Evolutionary conservation across 2,797 vertebrate genomes (phyloP), one percentile per base, ranked within the genome.

Genomic region (Bucorvus abyssinicus): DNA sequence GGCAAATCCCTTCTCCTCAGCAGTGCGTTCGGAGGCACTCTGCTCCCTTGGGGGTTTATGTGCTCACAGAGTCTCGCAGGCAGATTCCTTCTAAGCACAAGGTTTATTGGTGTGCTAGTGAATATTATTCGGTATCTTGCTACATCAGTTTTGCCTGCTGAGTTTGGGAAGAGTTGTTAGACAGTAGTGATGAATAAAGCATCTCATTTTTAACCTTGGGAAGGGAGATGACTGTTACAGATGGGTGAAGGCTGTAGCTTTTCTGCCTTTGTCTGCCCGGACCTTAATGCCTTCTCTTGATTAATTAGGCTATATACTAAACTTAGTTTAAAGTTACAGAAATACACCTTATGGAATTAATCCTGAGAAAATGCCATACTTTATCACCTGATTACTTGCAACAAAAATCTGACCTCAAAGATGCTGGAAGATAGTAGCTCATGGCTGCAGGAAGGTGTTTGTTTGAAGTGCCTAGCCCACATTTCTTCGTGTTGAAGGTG

Each of bases 221-320:
- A 60, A 71, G 23, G 6, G 15, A 63, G 73, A 38, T 0, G 0
- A 38, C 13, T 47, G 3, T 87, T 79, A 42, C 0, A 61, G 44
- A 13, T 32, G 3, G 29, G 56, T 38, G n/a, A 73, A 63, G 18
- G 14, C 14, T 71, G 15, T 70, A 78, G 21, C 9, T 49, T 81
- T 89, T 84, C n/a, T 74, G 1, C 27, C 12, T 89, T 83, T 67
- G 12, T 60, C 29, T 68, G 44, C 9, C 14, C 5, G 3, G 55
- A 19, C 16, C 17, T 36, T 79, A 36, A 32, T 63, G 32, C 13
- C 9, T 82, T 83, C 27, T 30, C 2, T 34, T 70, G 40, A 24
- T 83, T 61, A 67, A 32, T 56, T 56, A 53, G 7, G 6, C 59
- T 60, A 8, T 63, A 29, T 0, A 1, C 12, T 70, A 24, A 81